Evolutionary conservation across 2,113 vertebrate species (phyloP).

Genomic region (Casuarius casuarius): DNA sequence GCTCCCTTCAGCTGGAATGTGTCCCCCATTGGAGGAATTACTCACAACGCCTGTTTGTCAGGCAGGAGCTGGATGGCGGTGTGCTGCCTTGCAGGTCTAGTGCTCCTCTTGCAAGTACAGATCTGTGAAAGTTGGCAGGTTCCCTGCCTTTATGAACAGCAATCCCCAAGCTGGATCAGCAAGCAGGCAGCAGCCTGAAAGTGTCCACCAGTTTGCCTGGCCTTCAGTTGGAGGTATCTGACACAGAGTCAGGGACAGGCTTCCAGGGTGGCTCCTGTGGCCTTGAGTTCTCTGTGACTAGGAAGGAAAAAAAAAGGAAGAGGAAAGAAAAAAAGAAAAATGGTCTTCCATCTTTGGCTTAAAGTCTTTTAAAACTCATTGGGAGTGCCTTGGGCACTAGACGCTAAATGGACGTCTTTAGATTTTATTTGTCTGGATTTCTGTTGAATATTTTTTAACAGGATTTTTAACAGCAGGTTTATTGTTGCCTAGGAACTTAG

Average conservation of each 20-base stretch:
- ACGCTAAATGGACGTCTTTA: neutral
- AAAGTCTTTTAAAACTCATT: neutral
- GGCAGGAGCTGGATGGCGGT: neutral
- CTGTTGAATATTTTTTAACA: neutral
- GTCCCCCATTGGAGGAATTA: slow-evolving; percentile 37
- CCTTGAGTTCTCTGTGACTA: neutral
- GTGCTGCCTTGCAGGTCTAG: slow-evolving; percentile 46
- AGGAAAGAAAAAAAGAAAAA: neutral
- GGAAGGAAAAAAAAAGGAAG: neutral
- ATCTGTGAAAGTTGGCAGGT: slow-evolving; percentile 54
- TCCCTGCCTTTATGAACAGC: neutral
- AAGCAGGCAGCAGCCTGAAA: slow-evolving; percentile 28
- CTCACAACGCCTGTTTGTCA: slow-evolving; percentile 30
- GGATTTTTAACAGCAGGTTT: neutral
- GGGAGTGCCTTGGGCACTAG: neutral
- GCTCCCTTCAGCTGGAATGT: neutral
- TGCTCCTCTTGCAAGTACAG: slow-evolving; percentile 38
- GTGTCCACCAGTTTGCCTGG: neutral
- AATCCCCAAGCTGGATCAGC: neutral
- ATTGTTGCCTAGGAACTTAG: neutral
- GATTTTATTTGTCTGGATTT: neutral
- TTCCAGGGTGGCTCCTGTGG: neutral
- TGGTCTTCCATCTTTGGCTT: neutral
- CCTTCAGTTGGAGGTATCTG: neutral
- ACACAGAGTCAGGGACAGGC: neutral